phyloP scores from a whole-genome alignment of 1,140 invertebrate species.

The Zeugodacus cucurbitae region DNA sequence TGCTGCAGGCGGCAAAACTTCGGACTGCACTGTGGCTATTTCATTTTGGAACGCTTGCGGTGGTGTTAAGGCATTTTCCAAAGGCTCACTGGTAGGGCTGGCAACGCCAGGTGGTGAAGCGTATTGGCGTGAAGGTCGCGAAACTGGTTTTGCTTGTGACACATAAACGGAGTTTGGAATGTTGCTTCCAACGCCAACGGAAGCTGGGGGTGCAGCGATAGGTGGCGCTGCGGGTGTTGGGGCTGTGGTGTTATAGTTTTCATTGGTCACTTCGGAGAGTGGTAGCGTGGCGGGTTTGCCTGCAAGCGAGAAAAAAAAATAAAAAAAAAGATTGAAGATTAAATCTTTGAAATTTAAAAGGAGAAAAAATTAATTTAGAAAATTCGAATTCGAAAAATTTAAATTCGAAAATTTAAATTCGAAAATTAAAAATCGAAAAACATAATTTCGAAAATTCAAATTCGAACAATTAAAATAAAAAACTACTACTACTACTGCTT shows the following conservation, averaged over 20 bases:
- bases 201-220: neutral
- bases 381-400: neutral
- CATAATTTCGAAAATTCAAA: no score
- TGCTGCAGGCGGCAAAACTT: conserved; percentile 24
- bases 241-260: conserved; percentile 39
- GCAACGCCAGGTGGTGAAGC: conserved; percentile 43
- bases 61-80: conserved; percentile 34
- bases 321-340: no score
- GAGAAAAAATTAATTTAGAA: no score
- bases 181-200: conserved; percentile 4
- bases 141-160: conserved; percentile 48
- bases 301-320: neutral
- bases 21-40: neutral
- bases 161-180: conserved; percentile 47
- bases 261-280: conserved; percentile 33
- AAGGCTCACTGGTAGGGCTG: conserved; percentile 29
- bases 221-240: neutral
- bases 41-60: conserved; percentile 59
- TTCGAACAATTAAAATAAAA: no score
- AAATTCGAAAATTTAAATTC: neutral
- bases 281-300: neutral
- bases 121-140: conserved; percentile 45
- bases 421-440: neutral
- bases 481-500: neutral
- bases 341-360: no score